These are phyloP conservation scores for Ectropis crepuscularia DNA, from an alignment of 2,888 invertebrate genomes.

Conservation along the genomic window DNA sequence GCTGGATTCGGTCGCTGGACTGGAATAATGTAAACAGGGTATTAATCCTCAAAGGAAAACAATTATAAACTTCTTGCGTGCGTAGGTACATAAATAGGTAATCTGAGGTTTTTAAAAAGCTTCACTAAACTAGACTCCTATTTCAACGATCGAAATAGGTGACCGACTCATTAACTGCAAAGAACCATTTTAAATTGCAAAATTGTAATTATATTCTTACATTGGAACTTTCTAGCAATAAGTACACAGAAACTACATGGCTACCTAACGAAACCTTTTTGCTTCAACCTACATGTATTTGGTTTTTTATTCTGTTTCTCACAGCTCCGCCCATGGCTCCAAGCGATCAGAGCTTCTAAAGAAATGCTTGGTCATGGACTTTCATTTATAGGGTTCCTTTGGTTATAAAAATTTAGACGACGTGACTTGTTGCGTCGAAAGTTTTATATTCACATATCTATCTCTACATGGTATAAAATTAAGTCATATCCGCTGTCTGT, in stretches of 20 bases:
- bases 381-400: constrained; percentile 43
- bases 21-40: too few species aligned
- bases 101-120: too few species aligned
- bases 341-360: constrained; percentile 34
- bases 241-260: constrained; percentile 43
- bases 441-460: neutral
- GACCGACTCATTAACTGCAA: neutral
- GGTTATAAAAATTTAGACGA: neutral
- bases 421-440: neutral
- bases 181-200: constrained; percentile 25
- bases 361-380: constrained; percentile 69
- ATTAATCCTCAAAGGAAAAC: too few species aligned
- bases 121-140: too few species aligned
- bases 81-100: too few species aligned
- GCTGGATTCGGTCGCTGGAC: too few species aligned
- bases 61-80: too few species aligned
- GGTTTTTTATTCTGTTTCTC: constrained; percentile 33
- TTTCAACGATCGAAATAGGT: neutral
- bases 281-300: constrained; percentile 55
- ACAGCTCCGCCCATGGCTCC: constrained; percentile 58
- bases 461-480: too few species aligned
- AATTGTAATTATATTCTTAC: constrained; percentile 33
- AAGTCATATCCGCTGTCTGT: too few species aligned
- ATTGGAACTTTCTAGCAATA: constrained; percentile 37
- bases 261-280: constrained; percentile 53